A percentile compares a stretch with the other conserved stretches of the same genome.
Evolutionary conservation across 2,113 vertebrate species (phyloP).

Genomic region (Rhinopomastus cyanomelas): DNA sequence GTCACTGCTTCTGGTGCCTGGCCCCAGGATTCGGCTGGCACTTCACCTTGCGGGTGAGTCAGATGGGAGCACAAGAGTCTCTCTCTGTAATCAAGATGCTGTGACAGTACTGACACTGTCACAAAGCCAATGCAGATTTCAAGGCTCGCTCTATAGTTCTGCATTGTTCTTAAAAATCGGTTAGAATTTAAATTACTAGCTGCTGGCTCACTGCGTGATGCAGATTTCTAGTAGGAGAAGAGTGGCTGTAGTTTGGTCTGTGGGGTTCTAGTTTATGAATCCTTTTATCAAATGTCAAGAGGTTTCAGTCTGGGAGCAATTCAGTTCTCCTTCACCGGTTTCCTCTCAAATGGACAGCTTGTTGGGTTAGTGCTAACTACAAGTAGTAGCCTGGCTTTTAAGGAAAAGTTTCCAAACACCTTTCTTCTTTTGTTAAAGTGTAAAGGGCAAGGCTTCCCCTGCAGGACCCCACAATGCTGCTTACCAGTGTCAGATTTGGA

Average conservation of each 20-base stretch:
- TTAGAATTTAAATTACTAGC: neutral
- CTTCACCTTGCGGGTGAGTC: neutral
- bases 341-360: neutral
- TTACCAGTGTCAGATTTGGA: neutral
- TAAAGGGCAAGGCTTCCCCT: neutral
- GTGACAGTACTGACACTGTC: neutral
- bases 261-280: neutral
- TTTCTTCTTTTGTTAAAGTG: neutral
- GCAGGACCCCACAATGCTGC: neutral
- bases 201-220: neutral
- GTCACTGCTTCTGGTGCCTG: neutral
- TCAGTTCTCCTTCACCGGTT: neutral
- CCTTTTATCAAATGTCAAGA: neutral
- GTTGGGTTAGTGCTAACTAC: neutral
- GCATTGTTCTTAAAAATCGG: neutral
- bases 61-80: neutral
- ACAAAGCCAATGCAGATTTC: neutral
- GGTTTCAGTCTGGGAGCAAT: neutral
- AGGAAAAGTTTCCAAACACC: neutral
- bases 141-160: neutral
- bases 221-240: neutral
- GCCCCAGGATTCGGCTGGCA: neutral
- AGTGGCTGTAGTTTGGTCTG: neutral
- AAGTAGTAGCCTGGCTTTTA: neutral
- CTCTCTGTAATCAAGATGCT: neutral